Evolutionary conservation across 1,140 invertebrate genomes (phyloP).

Genomic region (Pissodes strobi): DNA sequence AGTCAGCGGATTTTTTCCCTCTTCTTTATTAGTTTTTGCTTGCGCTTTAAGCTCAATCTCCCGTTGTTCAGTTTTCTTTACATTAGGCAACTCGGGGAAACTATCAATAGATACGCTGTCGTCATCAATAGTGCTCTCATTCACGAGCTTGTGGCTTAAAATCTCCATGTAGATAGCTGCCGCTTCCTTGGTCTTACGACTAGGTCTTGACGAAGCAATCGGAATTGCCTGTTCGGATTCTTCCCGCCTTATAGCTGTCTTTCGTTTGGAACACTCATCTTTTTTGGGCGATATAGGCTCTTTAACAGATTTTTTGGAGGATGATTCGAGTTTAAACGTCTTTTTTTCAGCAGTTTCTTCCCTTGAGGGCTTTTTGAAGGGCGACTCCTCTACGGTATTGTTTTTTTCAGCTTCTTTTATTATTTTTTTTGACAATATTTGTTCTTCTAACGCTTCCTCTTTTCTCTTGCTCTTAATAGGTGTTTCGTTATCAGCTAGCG

Average conservation of each 20-base stretch:
- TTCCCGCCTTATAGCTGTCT: slow-evolving; percentile 5
- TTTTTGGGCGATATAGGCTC: no score
- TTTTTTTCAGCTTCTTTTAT: slow-evolving; percentile 13
- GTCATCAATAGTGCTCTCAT: slow-evolving; percentile 61
- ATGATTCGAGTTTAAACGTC: not conserved
- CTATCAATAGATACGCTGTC: slow-evolving; percentile 68
- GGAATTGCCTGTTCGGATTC: slow-evolving; percentile 10
- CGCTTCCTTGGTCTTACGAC: slow-evolving; percentile 75
- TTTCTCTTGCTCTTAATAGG: no score
- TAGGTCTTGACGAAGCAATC: slow-evolving; percentile 57
- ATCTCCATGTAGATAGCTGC: slow-evolving; percentile 77
- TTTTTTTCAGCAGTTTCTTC: slow-evolving; percentile 1
- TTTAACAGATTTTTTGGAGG: not conserved
- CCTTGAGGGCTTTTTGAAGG: slow-evolving; percentile 7
- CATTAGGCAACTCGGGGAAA: slow-evolving; percentile 69
- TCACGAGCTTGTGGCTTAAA: slow-evolving; percentile 68
- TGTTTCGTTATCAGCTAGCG: no score
- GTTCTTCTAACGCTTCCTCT: no score
- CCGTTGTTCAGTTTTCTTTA: slow-evolving; percentile 63
- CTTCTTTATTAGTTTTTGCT: slow-evolving; percentile 52
- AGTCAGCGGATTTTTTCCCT: no score
- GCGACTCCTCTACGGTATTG: not conserved
- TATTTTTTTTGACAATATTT: slow-evolving; percentile 12
- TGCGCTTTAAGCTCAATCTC: slow-evolving; percentile 64
- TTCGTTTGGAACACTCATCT: slow-evolving; percentile 8